Percentiles rank a stretch among this genome's conserved stretches.
Evolutionary conservation across 1,140 invertebrate species (phyloP).

Genomic region (Brachionus asplanchnoidis): DNA sequence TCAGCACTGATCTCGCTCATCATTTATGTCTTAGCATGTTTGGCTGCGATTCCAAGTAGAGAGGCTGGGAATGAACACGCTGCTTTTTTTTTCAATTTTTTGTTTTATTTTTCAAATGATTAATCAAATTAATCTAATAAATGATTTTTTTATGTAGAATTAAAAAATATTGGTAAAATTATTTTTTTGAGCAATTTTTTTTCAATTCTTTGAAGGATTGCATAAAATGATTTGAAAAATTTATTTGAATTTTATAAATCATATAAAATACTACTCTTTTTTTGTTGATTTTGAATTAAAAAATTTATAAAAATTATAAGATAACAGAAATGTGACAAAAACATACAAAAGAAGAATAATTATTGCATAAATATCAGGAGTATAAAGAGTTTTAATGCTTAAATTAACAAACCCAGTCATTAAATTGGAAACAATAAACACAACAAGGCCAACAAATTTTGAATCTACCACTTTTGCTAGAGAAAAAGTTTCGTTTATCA

Average conservation of each 20-base stretch:
- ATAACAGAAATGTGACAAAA: not conserved
- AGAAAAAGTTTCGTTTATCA: not conserved
- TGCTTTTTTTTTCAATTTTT: too few species aligned
- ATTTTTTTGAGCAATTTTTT: too few species aligned
- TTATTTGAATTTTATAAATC: not conserved
- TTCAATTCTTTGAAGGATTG: too few species aligned
- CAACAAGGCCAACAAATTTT: slow-evolving; percentile 65
- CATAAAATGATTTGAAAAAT: too few species aligned
- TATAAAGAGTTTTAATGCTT: slow-evolving; percentile 20
- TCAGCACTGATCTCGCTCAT: too few species aligned
- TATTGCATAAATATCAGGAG: not conserved
- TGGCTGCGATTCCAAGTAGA: too few species aligned
- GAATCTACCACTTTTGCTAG: not conserved
- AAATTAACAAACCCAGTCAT: slow-evolving; percentile 75
- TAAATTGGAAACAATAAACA: slow-evolving; percentile 73
- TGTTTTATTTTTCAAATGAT: too few species aligned
- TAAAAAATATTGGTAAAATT: too few species aligned
- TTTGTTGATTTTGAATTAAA: not conserved
- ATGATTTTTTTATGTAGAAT: too few species aligned
- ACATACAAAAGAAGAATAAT: not conserved
- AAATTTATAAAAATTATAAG: not conserved
- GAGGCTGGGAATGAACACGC: too few species aligned
- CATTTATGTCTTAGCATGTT: too few species aligned
- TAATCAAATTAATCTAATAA: too few species aligned
- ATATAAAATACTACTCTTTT: not conserved